Conservation (phyloP, 1,140 invertebrate species). For the Drosophila pectinifera region DNA sequence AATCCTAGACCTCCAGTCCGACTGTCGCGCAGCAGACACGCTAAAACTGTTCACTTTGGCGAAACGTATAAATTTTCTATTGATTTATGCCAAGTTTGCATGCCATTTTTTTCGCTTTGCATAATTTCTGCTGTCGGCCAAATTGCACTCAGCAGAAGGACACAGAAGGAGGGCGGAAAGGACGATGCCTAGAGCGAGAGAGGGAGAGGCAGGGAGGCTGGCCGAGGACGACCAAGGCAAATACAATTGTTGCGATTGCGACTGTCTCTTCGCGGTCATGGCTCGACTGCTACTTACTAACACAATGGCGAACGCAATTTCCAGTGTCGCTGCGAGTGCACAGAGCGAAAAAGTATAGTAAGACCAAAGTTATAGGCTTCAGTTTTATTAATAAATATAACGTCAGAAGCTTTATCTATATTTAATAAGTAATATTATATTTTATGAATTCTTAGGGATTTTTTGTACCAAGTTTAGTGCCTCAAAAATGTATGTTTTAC, state of each 20-base stretch:
- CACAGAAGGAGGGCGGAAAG: not conserved
- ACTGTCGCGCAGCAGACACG: slow-evolving; percentile 52
- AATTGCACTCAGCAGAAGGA: slow-evolving; percentile 58
- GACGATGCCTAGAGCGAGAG: not conserved
- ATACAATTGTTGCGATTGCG: slow-evolving; percentile 73
- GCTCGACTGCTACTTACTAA: slow-evolving; percentile 58
- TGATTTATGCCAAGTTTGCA: slow-evolving; percentile 84
- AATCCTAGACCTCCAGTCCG: slow-evolving; percentile 56
- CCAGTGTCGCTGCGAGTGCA: slow-evolving; percentile 21
- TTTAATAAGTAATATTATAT: too few relatives aligned
- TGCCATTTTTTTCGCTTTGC: slow-evolving; percentile 82
- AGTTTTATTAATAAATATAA: too few relatives aligned
- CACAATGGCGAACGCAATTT: slow-evolving; percentile 57
- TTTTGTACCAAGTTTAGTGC: not conserved
- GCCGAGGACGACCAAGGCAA: slow-evolving; percentile 48
- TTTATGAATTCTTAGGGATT: too few relatives aligned
- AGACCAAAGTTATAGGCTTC: too few relatives aligned
- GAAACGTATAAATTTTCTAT: slow-evolving; percentile 84
- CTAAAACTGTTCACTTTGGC: slow-evolving; percentile 74
- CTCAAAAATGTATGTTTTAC: too few relatives aligned
- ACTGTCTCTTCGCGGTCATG: slow-evolving; percentile 71
- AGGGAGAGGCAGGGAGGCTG: slow-evolving; percentile 6
- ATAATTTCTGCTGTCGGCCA: slow-evolving; percentile 80
- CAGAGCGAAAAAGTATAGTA: slow-evolving; percentile 13
- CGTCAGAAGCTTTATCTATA: too few relatives aligned